These are phyloP conservation scores for Larimichthys polyactis DNA, from an alignment of 2,113 vertebrate genomes.

Conservation along the genomic window DNA sequence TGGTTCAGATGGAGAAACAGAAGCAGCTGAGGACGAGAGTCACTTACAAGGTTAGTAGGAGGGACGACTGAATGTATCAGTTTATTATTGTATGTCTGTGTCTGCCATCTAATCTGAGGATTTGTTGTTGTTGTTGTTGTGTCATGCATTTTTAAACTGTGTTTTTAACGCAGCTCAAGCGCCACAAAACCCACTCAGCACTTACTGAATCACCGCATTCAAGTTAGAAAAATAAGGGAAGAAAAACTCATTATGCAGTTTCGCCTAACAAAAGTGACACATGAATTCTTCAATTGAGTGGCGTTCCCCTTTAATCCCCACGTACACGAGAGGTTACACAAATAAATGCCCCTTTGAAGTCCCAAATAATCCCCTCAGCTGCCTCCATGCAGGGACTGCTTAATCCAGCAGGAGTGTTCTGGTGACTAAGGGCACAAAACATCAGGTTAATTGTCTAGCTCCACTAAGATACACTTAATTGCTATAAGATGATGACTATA, in stretches of 20 bases:
- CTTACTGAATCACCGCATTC: conserved; percentile 18
- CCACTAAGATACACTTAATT: conserved; percentile 83
- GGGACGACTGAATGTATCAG: not conserved
- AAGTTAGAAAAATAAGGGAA: conserved; percentile 38
- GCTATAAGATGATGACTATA: conserved; percentile 78
- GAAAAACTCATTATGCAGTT: conserved; percentile 48
- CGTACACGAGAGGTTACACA: conserved; percentile 67
- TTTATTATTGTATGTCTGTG: not conserved
- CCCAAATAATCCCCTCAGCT: conserved; percentile 73
- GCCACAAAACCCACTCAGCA: conserved; percentile 34
- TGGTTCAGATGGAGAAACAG: conserved; percentile 82
- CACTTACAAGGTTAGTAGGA: conserved; percentile 84
- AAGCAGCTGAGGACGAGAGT: conserved; percentile 72
- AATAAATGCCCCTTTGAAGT: conserved; percentile 77
- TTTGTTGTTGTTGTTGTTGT: conserved; percentile 9
- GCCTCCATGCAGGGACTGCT: conserved; percentile 56
- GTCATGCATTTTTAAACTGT: conserved; percentile 23
- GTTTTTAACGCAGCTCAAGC: not conserved
- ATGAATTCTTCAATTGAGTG: conserved; percentile 57
- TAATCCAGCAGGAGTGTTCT: conserved; percentile 74
- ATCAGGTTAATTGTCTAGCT: conserved; percentile 83
- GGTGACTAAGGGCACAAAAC: conserved; percentile 71
- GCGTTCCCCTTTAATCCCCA: conserved; percentile 58
- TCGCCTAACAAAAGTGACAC: conserved; percentile 54
- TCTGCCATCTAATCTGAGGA: not conserved